These are phyloP conservation scores for Steinernema khuongi DNA, from an alignment of 1,140 invertebrate genomes.

Conservation along the genomic window DNA sequence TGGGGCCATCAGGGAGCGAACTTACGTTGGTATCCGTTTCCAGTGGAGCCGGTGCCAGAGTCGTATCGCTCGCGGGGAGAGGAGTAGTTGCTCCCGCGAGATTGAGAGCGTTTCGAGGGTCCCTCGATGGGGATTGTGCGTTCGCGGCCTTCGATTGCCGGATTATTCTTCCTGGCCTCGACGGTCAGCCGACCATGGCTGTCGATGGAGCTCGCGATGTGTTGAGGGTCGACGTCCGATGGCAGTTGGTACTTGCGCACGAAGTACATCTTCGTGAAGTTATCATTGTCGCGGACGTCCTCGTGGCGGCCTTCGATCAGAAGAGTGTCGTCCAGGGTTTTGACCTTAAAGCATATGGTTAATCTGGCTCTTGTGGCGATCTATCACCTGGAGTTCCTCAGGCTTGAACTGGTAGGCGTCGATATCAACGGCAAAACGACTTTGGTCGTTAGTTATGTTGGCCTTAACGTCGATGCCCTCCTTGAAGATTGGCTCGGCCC, in stretches of 20 bases:
- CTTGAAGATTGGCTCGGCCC: conserved; percentile 57
- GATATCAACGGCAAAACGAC: conserved; percentile 53
- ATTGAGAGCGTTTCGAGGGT: conserved; percentile 22
- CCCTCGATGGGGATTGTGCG: conserved; percentile 55
- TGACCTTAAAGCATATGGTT: conserved; percentile 39
- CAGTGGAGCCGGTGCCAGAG: conserved; percentile 28
- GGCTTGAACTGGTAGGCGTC: conserved; percentile 56
- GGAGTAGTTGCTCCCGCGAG: conserved; percentile 42
- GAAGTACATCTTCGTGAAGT: conserved; percentile 59
- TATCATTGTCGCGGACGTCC: conserved; percentile 54
- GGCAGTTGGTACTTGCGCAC: conserved; percentile 57
- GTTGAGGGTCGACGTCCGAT: conserved; percentile 45
- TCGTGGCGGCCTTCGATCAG: conserved; percentile 57
- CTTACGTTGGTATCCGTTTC: conserved; percentile 19
- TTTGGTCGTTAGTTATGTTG: conserved; percentile 48
- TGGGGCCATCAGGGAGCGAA: background rate
- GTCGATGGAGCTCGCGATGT: conserved; percentile 49
- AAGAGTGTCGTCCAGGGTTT: conserved; percentile 56
- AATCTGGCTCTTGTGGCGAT: background rate
- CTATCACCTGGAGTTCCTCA: conserved; percentile 50
- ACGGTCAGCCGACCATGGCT: conserved; percentile 53
- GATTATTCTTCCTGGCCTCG: conserved; percentile 48
- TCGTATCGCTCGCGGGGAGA: conserved; percentile 48
- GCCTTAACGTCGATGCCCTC: conserved; percentile 55
- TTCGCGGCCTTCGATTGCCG: conserved; percentile 48